These are phyloP conservation scores for Acrocephalus arundinaceus DNA, from an alignment of 2,113 vertebrate species.

Conservation along the genomic window DNA sequence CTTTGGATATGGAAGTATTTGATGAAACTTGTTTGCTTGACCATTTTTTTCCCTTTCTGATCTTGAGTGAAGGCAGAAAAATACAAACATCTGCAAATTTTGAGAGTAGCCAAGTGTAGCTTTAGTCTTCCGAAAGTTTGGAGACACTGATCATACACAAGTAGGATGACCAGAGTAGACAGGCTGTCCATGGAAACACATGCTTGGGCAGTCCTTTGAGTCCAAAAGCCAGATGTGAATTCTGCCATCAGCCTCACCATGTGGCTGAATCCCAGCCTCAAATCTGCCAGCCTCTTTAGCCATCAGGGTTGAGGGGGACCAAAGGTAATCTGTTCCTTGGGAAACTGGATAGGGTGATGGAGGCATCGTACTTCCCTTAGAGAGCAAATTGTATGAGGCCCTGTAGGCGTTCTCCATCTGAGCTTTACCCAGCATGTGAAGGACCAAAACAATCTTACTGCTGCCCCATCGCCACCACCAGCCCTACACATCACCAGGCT, in stretches of 20 bases:
- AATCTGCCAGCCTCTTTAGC: background rate
- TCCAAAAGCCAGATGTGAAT: background rate
- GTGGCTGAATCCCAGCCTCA: background rate
- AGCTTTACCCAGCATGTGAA: background rate
- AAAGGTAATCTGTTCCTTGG: background rate
- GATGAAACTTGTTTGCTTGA: background rate
- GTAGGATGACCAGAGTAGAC: background rate
- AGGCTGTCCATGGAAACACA: background rate
- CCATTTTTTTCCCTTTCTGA: background rate
- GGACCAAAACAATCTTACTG: background rate
- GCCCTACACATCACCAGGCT: background rate
- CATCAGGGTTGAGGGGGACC: background rate
- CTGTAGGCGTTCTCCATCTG: background rate
- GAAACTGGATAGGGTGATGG: background rate
- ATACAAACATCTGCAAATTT: background rate
- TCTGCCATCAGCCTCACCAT: fast-evolving
- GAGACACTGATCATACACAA: background rate
- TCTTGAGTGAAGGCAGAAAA: background rate
- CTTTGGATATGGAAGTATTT: background rate
- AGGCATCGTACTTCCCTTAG: fast-evolving
- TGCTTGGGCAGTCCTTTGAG: background rate
- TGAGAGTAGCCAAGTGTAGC: background rate
- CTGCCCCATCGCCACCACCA: background rate
- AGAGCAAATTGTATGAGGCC: background rate
- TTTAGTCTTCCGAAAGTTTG: background rate